phyloP scores from a whole-genome alignment of 2,797 vertebrate species.

The Remorina albescens region DNA sequence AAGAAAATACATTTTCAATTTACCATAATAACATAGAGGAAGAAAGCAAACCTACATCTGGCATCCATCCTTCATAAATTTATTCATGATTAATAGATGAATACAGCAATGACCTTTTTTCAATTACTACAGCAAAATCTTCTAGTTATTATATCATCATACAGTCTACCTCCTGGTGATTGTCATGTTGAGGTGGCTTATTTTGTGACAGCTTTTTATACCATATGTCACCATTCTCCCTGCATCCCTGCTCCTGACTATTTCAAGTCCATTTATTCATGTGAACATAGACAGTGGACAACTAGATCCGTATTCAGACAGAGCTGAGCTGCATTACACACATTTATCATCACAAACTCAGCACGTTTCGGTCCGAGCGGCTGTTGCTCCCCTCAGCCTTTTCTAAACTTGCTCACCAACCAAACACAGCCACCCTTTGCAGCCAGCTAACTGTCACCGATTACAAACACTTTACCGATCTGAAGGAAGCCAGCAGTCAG shows the following conservation, averaged over 20 bases:
- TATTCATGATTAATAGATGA: not conserved
- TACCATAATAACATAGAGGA: not conserved
- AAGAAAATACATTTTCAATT: not conserved
- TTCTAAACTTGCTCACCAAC: slow-evolving; percentile 45
- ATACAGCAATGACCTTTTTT: not conserved
- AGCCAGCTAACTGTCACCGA: slow-evolving; percentile 15
- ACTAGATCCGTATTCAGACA: no score
- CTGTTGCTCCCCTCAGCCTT: not conserved
- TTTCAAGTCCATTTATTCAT: not conserved
- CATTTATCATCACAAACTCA: slow-evolving; percentile 10
- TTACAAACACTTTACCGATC: slow-evolving; percentile 41
- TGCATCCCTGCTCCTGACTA: not conserved
- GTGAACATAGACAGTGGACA: not conserved
- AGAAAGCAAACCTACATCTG: not conserved
- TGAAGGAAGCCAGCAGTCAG: not conserved
- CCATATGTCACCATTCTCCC: no score
- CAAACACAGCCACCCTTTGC: slow-evolving; percentile 7
- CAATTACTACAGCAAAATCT: not conserved
- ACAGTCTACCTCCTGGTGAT: not conserved
- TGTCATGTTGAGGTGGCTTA: not conserved
- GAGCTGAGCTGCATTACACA: no score
- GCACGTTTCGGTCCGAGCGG: not conserved
- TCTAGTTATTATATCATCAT: not conserved
- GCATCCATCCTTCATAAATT: not conserved
- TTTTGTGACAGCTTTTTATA: not conserved